Percentiles rank a stretch among this genome's conserved stretches.
Conservation (phyloP, 2,113 vertebrate species). For the Solenodon paradoxus region DNA sequence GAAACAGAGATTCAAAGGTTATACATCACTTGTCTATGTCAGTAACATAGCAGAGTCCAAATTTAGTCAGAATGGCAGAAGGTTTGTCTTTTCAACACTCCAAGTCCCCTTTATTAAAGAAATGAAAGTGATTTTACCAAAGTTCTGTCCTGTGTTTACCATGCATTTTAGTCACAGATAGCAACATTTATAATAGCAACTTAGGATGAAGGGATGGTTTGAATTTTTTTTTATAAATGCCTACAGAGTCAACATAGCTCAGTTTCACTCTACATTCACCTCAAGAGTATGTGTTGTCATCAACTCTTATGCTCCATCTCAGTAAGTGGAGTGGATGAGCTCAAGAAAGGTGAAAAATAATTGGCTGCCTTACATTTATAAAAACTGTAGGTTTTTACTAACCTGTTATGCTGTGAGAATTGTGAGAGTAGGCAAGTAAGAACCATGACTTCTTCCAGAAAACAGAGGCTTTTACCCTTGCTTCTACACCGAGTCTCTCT, state of each 20-base stretch:
- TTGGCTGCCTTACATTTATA: neutral
- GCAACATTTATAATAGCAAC: constrained; percentile 22
- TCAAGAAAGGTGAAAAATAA: constrained; percentile 28
- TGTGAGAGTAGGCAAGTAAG: neutral
- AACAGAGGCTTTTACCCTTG: neutral
- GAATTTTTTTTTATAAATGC: neutral
- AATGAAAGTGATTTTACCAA: neutral
- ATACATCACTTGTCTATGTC: neutral
- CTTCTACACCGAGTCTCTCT: neutral
- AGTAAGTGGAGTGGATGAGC: neutral
- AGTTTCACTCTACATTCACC: neutral
- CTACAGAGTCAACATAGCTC: neutral
- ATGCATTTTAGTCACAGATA: neutral
- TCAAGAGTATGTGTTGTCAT: neutral
- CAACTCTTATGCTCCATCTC: neutral
- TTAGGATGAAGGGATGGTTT: constrained; percentile 48
- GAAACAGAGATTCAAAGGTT: neutral
- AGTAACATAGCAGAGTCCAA: neutral
- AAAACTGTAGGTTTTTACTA: neutral
- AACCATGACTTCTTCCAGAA: neutral
- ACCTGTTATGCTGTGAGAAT: neutral
- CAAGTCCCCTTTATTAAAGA: neutral
- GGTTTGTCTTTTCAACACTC: neutral
- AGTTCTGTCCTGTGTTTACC: neutral
- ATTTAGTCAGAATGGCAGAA: neutral